A percentile compares a stretch with the other conserved stretches of the same genome.
Conservation (phyloP, 1,140 invertebrate species). For the Lepidurus apus region DNA sequence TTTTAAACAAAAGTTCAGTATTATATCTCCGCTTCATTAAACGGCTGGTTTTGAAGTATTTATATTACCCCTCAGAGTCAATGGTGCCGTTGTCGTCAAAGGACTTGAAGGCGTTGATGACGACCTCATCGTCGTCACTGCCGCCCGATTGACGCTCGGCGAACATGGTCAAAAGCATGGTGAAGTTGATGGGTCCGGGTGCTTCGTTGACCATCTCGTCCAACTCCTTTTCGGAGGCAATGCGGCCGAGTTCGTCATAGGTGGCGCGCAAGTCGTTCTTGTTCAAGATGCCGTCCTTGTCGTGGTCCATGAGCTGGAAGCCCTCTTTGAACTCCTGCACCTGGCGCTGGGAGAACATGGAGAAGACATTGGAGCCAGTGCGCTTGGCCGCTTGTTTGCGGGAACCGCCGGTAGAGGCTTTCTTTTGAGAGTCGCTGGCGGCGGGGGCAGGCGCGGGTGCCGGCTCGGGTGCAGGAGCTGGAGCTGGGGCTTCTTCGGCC, state of each 20-base stretch:
- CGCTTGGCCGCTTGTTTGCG: slow-evolving; percentile 64
- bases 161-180: slow-evolving; percentile 85
- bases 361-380: slow-evolving; percentile 88
- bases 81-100: slow-evolving; percentile 87
- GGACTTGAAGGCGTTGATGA: slow-evolving; percentile 90
- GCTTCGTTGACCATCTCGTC: slow-evolving; percentile 86
- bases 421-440: slow-evolving; percentile 52
- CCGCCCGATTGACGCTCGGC: slow-evolving; percentile 74
- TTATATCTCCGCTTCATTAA: background rate
- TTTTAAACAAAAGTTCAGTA: slow-evolving; percentile 34
- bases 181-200: slow-evolving; percentile 90
- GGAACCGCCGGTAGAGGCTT: slow-evolving; percentile 42
- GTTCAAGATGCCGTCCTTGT: slow-evolving; percentile 96
- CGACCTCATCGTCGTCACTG: slow-evolving; percentile 86
- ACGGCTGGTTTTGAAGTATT: too few species aligned
- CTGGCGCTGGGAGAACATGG: slow-evolving; percentile 90
- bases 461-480: slow-evolving; percentile 54
- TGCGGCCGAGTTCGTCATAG: slow-evolving; percentile 88
- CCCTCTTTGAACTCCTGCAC: slow-evolving; percentile 95
- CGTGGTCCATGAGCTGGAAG: slow-evolving; percentile 96
- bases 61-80: slow-evolving; percentile 67
- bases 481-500: slow-evolving; percentile 44
- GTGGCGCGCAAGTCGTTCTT: slow-evolving; percentile 92
- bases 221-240: slow-evolving; percentile 82
- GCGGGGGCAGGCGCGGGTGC: slow-evolving; percentile 49